phyloP scores from a whole-genome alignment of 2,888 invertebrate species.

The Seladonia tumulorum region DNA sequence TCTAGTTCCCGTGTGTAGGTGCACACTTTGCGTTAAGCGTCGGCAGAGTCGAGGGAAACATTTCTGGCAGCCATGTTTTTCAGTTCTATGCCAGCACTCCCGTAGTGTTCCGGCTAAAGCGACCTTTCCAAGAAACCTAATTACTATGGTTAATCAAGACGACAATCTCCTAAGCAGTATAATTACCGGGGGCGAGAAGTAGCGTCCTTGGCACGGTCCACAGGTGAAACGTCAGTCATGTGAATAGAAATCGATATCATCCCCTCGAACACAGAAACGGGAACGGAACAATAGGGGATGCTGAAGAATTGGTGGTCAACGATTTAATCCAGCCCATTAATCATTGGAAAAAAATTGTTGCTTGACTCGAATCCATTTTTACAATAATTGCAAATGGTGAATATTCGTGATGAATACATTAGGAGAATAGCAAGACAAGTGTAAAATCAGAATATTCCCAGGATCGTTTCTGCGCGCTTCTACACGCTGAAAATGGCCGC shows the following conservation, averaged over 20 bases:
- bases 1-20: neutral
- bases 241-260: neutral
- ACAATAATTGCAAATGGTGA: too few species aligned
- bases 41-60: neutral
- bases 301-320: neutral
- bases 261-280: neutral
- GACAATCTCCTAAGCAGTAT: constrained; percentile 11
- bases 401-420: too few species aligned
- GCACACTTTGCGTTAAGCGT: neutral
- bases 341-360: neutral
- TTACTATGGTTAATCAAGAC: neutral
- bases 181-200: neutral
- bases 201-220: constrained; percentile 7
- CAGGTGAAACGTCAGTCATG: constrained; percentile 4
- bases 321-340: neutral
- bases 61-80: neutral
- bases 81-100: neutral
- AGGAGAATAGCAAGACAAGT: neutral
- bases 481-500: neutral
- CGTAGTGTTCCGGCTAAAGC: neutral
- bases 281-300: neutral
- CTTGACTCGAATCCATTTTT: neutral
- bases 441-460: neutral
- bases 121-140: neutral
- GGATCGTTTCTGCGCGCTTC: neutral